Evolutionary conservation across 2,113 vertebrate species (phyloP), one percentile per base, ranked within the genome.

Genomic region (Scatophagus argus): DNA sequence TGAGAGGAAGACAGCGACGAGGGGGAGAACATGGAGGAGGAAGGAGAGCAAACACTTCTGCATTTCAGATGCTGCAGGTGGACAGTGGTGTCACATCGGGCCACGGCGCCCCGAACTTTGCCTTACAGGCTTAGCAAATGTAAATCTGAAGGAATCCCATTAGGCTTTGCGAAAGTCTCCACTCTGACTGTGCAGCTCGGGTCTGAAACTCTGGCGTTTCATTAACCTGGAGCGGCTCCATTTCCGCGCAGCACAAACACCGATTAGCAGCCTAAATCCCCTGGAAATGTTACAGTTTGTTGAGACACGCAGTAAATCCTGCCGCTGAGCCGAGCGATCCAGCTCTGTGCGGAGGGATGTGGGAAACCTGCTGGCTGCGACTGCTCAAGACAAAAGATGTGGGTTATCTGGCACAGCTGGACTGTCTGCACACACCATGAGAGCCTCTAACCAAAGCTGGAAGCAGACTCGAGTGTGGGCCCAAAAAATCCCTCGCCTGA

Each of bases 141-240:
- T 63, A 93, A 93, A 94, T 92, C 90, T 93, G 77, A 0, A 58
- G 51, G 84, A 94, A 94, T 93, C 92, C 92, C n/a, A n/a, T n/a
- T n/a, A n/a, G n/a, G n/a, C 91, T 83, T 59, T 75, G 84, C 82
- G 41, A 29, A 88, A 89, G 89, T 93, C 90, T 92, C 87, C 84
- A 93, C 89, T 88, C 43, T 83, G 83, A 46, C 55, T 11, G 47
- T 51, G 61, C 32, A 43, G 43, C 56, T 59, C 31, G 54, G 64
- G 55, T 67, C 61, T 73, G 69, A 66, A 72, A 64, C 66, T 32
- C 43, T 16, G 38, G 25, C n/a, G 58, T 72, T 80, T 80, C 60
- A 79, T 55, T 23, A 67, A 25, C 32, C 39, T 23, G 51, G 23
- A 60, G 12, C 17, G 0, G 39, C 49, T 70, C 61, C 61, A 25